phyloP scores from a whole-genome alignment of 2,888 invertebrate species.

The Drosophila emarginata region DNA sequence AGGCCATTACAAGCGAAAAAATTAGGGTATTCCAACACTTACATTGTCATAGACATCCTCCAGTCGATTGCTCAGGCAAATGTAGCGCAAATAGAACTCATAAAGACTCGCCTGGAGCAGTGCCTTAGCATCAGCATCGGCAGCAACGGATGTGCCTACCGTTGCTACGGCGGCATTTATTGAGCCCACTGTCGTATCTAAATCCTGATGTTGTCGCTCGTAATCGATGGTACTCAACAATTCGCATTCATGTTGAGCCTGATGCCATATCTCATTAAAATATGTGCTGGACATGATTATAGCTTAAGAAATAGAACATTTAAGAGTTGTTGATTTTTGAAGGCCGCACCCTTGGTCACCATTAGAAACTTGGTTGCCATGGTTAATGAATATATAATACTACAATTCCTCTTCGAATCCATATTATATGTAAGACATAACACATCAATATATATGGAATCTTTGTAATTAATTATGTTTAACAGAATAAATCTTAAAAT shows the following conservation, averaged over 20 bases:
- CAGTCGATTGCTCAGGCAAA: conserved; percentile 88
- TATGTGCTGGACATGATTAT: conserved; percentile 88
- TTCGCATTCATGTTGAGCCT: conserved; percentile 84
- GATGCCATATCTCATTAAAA: conserved; percentile 87
- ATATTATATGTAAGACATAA: not conserved
- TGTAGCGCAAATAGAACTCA: conserved; percentile 91
- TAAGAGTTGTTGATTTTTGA: conserved; percentile 6
- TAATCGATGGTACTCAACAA: conserved; percentile 80
- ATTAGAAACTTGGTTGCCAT: conserved; percentile 37
- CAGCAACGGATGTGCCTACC: conserved; percentile 42
- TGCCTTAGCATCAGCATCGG: conserved; percentile 78
- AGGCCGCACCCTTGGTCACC: not conserved
- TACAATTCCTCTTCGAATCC: not conserved
- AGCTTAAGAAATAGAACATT: not conserved
- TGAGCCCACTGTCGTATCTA: conserved; percentile 74
- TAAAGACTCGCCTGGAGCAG: conserved; percentile 84
- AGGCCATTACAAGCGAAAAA: too few relatives aligned
- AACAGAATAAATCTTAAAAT: conserved; percentile 14
- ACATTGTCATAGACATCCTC: conserved; percentile 91
- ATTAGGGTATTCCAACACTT: conserved; percentile 21
- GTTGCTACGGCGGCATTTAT: conserved; percentile 73
- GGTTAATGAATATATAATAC: not conserved
- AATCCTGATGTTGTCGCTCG: conserved; percentile 86
- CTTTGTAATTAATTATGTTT: conserved; percentile 8
- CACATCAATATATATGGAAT: conserved; percentile 1